Base-by-base conservation (phyloP, 2,888 invertebrate genomes). In the Hemicrepidius hirtus region DNA sequence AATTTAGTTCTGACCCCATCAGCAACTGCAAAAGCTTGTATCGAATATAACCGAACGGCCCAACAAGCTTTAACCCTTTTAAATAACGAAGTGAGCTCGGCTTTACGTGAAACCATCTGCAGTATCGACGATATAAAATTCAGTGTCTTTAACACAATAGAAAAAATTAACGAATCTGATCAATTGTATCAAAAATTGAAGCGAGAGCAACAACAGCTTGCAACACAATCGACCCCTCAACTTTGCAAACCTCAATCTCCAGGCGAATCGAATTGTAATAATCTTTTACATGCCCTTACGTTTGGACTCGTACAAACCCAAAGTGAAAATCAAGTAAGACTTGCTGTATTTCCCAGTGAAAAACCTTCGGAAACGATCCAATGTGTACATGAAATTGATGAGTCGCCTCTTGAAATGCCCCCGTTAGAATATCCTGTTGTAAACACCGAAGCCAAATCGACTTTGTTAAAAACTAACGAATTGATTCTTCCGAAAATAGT, bases 81-180 rank as follows among this genome's bases (percentile, higher is more conserved):
- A 57, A 79, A 79, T 55, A 76, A 78, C 50, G 75, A 80, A 35
- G 80, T 80, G 75, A 80, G 80, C 67, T 74, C 74, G 16, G 76
- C 77, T 1, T 67, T 81, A 9, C 68, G 77, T 13, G 72, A 80
- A n/a, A 77, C 77, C 63, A 75, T 81, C 12, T 76, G 77, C 21
- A 78, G 75, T 20, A 62, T 80, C 28, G 79, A 81, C 46, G 73
- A 76, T 20, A 79, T 81, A 28, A 76, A 78, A 60, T 70, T 77
- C 64, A 72, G 76, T 24, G 77, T 81, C 7, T 65, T 78, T 6
- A 71, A 67, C 2, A 79, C 77, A 16, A 59, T 80, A n/a, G 74
- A 75, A 1, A 79, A 80, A 59, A 79, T 80, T 3, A 46, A 57
- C 37, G 46, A 49, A 13, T 53, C 28, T 12, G 64, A 63, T 13